Base-by-base conservation (phyloP, 2,888 invertebrate species). In the Ectemnius cavifrons region DNA sequence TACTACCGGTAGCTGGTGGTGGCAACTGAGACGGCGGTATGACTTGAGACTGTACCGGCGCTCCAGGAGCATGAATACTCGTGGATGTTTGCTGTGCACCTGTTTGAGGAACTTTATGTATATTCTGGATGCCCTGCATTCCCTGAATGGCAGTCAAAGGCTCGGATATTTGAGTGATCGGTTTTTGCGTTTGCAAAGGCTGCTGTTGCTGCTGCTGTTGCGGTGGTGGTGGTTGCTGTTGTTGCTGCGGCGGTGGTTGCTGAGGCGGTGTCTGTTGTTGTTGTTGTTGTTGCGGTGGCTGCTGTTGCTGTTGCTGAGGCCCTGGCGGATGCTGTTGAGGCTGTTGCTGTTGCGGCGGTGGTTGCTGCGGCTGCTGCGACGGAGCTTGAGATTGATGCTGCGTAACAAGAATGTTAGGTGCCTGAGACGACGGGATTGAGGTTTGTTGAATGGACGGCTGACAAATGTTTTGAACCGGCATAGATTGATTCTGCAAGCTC, bases 191-290 rank as follows among this genome's bases (percentile, higher is more conserved):
- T 63, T 85, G 76, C 23, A 84, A 23, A 0, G 84, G 52, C 3
- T 81, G 84, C 23, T 83, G 85, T 8, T 73, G 89, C 84, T 93
- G 93, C 75, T 91, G 92, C 83, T 92, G 93, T 77, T 93, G 85
- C 37, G 92, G 92, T 83, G 92, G 93, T 67, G 92, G 74, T 3
- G 23, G 67, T 3, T 11, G 52, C 70, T 90, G 89, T 66, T 88
- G 88, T 16, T 88, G 89, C 84, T 93, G 93, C 75, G 91, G 92
- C 83, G 92, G 93, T 77, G 92, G 85, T 45, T 92, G 92, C 83
- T 92, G 93, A 67, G 92, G 76, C 4, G 23, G 70, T 2, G 28
- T 47, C 91, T 56, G 68, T 13, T 47, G 57, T n/a, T 58, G 92
- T n/a, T 56, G 68, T 13, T 47, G 57, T 81, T 93, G 92, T 11